Evolutionary conservation across 2,113 vertebrate genomes (phyloP).

Genomic region (Corynorhinus townsendii): DNA sequence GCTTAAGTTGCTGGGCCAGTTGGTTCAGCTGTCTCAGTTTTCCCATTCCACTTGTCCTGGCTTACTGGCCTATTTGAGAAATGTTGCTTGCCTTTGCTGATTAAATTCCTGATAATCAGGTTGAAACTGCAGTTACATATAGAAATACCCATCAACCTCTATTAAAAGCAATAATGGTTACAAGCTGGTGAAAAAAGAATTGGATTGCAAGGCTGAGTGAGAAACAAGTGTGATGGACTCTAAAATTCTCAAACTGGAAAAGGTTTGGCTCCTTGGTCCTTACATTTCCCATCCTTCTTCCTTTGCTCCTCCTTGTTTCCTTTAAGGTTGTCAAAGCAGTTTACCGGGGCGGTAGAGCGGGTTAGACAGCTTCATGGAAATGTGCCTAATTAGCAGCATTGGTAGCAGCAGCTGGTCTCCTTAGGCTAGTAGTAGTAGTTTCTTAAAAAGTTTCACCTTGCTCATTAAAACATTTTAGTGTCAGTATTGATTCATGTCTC

Average conservation of each 20-base stretch:
- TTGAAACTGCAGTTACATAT: neutral
- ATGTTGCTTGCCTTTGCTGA: neutral
- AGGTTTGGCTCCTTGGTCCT: neutral
- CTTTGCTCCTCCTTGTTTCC: neutral
- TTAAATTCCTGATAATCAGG: neutral
- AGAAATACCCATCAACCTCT: neutral
- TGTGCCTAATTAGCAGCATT: neutral
- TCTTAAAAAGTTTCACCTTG: slow-evolving; percentile 6
- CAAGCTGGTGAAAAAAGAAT: neutral
- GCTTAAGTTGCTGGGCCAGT: too few relatives aligned
- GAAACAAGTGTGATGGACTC: neutral
- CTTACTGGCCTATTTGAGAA: neutral
- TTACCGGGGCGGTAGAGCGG: neutral
- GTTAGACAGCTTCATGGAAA: slow-evolving; percentile 1
- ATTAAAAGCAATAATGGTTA: neutral
- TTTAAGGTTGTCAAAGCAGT: neutral
- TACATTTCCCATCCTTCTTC: neutral
- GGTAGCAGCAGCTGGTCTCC: neutral
- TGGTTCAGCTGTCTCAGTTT: too few relatives aligned
- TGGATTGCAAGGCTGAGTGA: neutral
- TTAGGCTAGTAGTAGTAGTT: neutral
- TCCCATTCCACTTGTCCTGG: too few relatives aligned
- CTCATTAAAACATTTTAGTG: slow-evolving; percentile 43
- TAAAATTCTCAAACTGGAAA: neutral
- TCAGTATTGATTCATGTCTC: neutral